phyloP scores from a whole-genome alignment of 2,797 vertebrate species.

The Fratercula arctica region DNA sequence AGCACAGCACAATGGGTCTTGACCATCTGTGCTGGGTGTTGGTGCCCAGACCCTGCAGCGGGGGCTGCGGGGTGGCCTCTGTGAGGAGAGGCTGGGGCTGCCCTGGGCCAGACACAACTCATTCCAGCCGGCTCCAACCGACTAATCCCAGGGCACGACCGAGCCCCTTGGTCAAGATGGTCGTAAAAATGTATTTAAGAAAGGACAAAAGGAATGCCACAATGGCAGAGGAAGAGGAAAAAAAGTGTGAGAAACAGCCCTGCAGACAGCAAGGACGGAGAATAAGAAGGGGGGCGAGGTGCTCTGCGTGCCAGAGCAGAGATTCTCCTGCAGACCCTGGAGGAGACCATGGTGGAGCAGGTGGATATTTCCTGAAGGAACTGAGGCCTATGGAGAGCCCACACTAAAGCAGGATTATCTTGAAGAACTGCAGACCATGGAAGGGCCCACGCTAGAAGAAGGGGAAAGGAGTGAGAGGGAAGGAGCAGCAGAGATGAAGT shows the following conservation, averaged over 20 bases:
- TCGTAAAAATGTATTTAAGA: neutral
- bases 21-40: no score
- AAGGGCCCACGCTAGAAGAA: neutral
- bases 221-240: neutral
- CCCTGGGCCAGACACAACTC: no score
- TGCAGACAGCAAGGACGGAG: no score
- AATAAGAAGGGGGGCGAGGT: no score
- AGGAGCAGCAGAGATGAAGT: neutral
- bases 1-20: neutral
- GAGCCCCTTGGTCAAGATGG: neutral
- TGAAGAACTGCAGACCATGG: neutral
- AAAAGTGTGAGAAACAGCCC: fast-evolving
- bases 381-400: neutral
- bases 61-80: neutral
- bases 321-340: no score
- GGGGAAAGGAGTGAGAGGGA: neutral
- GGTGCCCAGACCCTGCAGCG: fast-evolving
- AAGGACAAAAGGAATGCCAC: neutral
- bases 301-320: no score
- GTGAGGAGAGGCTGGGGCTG: no score
- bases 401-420: neutral
- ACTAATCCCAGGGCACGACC: fast-evolving
- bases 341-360: no score
- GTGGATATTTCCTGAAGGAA: neutral
- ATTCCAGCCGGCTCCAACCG: no score